phyloP scores from a whole-genome alignment of 2,113 vertebrate genomes.

The Hyla sarda region DNA sequence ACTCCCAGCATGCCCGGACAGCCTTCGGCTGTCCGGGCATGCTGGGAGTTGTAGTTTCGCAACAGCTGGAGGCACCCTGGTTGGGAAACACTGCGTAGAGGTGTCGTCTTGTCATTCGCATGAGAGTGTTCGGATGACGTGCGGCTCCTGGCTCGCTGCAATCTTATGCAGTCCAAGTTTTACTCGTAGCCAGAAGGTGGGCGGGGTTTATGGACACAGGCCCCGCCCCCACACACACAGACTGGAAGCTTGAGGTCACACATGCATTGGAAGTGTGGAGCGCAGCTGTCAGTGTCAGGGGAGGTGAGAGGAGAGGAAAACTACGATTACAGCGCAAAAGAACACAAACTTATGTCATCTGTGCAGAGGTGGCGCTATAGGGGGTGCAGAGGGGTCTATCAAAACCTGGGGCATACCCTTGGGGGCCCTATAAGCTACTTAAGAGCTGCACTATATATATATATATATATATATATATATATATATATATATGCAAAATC shows the following conservation, averaged over 20 bases:
- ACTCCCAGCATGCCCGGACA: no score
- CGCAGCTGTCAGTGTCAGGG: slow-evolving; percentile 30
- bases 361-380: background rate
- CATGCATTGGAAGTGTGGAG: slow-evolving; percentile 25
- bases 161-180: slow-evolving; percentile 2
- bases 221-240: background rate
- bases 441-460: no score
- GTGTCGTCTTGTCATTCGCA: no score
- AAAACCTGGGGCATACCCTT: no score
- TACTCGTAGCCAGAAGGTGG: slow-evolving; percentile 13
- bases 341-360: background rate
- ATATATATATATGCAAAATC: no score
- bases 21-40: no score
- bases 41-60: no score
- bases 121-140: no score
- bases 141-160: background rate
- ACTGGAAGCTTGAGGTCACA: slow-evolving; percentile 10
- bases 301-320: background rate
- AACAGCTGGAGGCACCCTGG: no score
- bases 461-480: no score
- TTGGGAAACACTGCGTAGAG: no score
- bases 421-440: no score
- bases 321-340: background rate
- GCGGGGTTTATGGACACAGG: background rate
- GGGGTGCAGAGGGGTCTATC: background rate